These are phyloP conservation scores for Tineola bisselliella DNA, from an alignment of 2,888 invertebrate species.

Conservation along the genomic window DNA sequence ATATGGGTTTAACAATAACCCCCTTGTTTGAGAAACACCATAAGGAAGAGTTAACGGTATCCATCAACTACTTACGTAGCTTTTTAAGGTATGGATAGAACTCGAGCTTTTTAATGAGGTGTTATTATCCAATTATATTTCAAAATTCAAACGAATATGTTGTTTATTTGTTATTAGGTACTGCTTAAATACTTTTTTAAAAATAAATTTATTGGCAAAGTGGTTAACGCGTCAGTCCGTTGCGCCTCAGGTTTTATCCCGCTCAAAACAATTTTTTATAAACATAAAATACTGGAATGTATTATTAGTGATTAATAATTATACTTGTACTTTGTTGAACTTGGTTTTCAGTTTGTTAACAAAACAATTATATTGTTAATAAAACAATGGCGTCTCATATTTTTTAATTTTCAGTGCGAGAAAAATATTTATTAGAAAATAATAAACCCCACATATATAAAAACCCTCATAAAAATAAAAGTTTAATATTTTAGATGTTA, in stretches of 20 bases:
- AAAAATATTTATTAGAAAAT: neutral
- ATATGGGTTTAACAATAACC: conserved; percentile 18
- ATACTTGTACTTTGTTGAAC: no score
- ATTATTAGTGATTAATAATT: no score
- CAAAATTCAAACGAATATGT: neutral
- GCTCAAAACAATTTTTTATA: no score
- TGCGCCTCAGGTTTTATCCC: no score
- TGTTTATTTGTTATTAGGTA: neutral
- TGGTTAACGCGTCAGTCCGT: no score
- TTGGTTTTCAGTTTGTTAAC: no score
- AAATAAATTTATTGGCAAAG: no score
- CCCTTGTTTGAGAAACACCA: conserved; percentile 18
- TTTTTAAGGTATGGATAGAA: conserved; percentile 7
- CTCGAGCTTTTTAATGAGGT: neutral
- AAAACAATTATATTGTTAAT: no score
- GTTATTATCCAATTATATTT: conserved; percentile 1
- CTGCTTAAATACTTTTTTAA: no score
- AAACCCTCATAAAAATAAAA: conserved; percentile 58
- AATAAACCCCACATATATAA: conserved; percentile 26
- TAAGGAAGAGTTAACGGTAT: conserved; percentile 11
- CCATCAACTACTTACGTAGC: neutral
- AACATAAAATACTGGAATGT: no score
- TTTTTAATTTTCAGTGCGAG: neutral
- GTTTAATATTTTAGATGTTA: conserved; percentile 57
- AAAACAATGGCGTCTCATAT: neutral